A percentile compares a stretch with the other conserved stretches of the same genome.
These are phyloP conservation scores for Phymastichus coffea DNA, from an alignment of 1,140 invertebrate genomes.

Conservation along the genomic window DNA sequence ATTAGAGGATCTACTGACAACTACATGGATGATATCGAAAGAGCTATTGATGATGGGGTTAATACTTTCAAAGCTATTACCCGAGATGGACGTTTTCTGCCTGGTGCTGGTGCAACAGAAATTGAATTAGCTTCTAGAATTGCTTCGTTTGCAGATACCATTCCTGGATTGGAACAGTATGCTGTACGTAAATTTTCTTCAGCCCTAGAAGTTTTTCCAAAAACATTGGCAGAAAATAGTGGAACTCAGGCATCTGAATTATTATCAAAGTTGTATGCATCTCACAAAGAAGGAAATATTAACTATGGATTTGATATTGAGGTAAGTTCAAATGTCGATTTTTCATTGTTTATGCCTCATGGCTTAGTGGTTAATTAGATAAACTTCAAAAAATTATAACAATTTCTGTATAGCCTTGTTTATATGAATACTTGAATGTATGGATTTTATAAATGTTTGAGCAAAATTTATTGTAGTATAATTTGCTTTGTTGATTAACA, in stretches of 20 bases:
- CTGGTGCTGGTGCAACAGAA: slow-evolving; percentile 94
- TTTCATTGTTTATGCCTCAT: slow-evolving; percentile 2
- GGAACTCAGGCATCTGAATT: slow-evolving; percentile 86
- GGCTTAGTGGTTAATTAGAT: too few relatives aligned
- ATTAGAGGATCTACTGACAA: slow-evolving; percentile 96
- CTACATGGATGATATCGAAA: slow-evolving; percentile 98
- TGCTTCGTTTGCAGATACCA: slow-evolving; percentile 81
- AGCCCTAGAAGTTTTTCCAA: slow-evolving; percentile 88
- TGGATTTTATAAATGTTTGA: too few relatives aligned
- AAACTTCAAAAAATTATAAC: too few relatives aligned
- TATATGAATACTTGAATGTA: too few relatives aligned
- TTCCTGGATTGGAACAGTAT: slow-evolving; percentile 96
- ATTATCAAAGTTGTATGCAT: slow-evolving; percentile 87
- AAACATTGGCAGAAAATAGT: slow-evolving; percentile 91
- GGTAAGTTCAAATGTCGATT: slow-evolving; percentile 47
- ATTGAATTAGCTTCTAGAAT: slow-evolving; percentile 90
- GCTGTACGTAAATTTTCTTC: slow-evolving; percentile 92
- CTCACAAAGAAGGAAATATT: slow-evolving; percentile 86
- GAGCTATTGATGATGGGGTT: slow-evolving; percentile 97
- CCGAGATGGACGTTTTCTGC: slow-evolving; percentile 74
- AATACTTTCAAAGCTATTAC: slow-evolving; percentile 91
- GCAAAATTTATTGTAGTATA: too few relatives aligned
- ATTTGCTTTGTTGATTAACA: too few relatives aligned
- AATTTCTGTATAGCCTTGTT: too few relatives aligned
- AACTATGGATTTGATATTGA: slow-evolving; percentile 88